phyloP scores from a whole-genome alignment of 2,797 vertebrate species.

The Protosalanx chinensis region DNA sequence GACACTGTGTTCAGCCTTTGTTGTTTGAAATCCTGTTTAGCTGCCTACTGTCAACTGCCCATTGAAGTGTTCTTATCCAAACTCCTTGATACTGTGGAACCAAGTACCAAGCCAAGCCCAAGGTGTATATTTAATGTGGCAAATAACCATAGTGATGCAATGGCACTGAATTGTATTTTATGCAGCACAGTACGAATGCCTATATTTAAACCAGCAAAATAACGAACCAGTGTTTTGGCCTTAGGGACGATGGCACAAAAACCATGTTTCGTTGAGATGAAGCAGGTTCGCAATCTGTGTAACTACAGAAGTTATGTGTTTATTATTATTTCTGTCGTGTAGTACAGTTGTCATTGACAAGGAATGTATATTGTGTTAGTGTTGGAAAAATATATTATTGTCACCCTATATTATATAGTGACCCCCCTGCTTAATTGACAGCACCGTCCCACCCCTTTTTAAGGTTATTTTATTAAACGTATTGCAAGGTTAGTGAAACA shows the following conservation, averaged over 20 bases:
- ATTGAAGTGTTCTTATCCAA: slow-evolving; percentile 65
- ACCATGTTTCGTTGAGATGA: slow-evolving; percentile 12
- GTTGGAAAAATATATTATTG: slow-evolving; percentile 9
- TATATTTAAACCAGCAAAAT: slow-evolving; percentile 17
- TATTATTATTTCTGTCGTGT: slow-evolving; percentile 22
- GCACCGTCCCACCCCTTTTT: neutral
- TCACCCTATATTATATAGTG: neutral
- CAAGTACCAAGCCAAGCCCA: too few species aligned
- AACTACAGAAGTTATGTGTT: slow-evolving; percentile 7
- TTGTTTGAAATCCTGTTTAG: slow-evolving; percentile 26
- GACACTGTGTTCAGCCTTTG: slow-evolving; percentile 12
- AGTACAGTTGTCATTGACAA: slow-evolving; percentile 18
- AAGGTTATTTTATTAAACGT: neutral
- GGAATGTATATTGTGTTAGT: slow-evolving; percentile 22
- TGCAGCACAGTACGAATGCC: slow-evolving; percentile 24
- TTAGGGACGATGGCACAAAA: neutral
- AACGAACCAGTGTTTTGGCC: slow-evolving; percentile 10
- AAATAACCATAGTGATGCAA: slow-evolving; percentile 16
- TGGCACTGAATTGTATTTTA: slow-evolving; percentile 12
- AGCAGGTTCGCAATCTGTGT: neutral
- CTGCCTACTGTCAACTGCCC: slow-evolving; percentile 26
- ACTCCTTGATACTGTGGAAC: slow-evolving; percentile 20
- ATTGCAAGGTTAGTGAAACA: neutral
- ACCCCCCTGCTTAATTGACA: neutral
- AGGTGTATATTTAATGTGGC: slow-evolving; percentile 43